Evolutionary conservation across 2,113 vertebrate species (phyloP).

Genomic region (Phaethon lepturus): DNA sequence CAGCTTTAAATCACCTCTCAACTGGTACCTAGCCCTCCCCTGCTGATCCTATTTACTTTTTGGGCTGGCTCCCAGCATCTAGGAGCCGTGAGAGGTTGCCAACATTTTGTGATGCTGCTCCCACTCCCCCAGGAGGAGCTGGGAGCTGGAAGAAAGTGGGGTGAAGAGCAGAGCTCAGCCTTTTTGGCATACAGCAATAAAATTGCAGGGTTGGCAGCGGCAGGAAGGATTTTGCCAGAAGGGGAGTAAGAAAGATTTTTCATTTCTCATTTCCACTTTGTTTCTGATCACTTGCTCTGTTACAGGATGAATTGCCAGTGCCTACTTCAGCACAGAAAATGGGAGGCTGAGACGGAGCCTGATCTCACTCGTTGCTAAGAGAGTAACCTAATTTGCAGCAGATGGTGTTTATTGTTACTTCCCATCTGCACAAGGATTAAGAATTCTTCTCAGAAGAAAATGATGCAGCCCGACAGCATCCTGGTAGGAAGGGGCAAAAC

Average conservation of each 20-base stretch:
- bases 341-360: neutral
- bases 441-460: conserved; percentile 57
- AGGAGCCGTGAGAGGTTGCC: neutral
- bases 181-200: neutral
- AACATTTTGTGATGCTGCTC: neutral
- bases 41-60: neutral
- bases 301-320: neutral
- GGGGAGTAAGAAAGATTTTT: neutral
- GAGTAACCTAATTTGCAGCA: conserved; percentile 68
- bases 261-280: neutral
- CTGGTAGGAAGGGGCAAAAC: conserved; percentile 21
- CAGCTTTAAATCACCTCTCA: neutral
- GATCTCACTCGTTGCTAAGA: conserved; percentile 59
- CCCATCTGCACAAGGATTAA: conserved; percentile 66
- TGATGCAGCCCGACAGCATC: neutral
- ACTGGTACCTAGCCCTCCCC: neutral
- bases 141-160: neutral
- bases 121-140: neutral
- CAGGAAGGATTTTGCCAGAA: neutral
- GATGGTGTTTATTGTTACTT: conserved; percentile 72
- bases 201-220: neutral
- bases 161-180: neutral
- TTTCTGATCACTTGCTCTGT: conserved; percentile 15
- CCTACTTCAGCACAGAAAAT: conserved; percentile 27
- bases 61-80: neutral